phyloP scores from a whole-genome alignment of 1,140 invertebrate genomes.

The Drosophila bifasciata region DNA sequence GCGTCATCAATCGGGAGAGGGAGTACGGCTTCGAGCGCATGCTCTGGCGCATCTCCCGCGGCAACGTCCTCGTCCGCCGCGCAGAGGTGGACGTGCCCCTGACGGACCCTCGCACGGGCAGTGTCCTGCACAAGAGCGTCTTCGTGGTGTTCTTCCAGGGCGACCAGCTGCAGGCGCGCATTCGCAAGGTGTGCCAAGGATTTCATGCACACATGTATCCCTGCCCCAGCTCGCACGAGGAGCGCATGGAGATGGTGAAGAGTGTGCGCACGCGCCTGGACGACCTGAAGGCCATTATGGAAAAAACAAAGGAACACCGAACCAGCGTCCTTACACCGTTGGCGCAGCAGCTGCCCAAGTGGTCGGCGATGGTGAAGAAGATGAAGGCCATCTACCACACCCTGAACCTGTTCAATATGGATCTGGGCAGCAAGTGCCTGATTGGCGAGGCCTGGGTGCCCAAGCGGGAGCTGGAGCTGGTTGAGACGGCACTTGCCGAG shows the following conservation, averaged over 20 bases:
- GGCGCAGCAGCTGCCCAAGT: slow-evolving; percentile 95
- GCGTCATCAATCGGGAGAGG: slow-evolving; percentile 93
- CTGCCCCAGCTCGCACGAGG: slow-evolving; percentile 95
- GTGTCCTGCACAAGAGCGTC: slow-evolving; percentile 96
- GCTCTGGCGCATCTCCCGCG: slow-evolving; percentile 97
- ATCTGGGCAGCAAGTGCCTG: slow-evolving; percentile 95
- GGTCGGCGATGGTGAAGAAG: slow-evolving; percentile 95
- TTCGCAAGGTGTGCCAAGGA: slow-evolving; percentile 98
- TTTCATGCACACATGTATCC: slow-evolving; percentile 99
- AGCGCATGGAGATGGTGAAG: slow-evolving; percentile 96
- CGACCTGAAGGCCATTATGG: slow-evolving; percentile 96
- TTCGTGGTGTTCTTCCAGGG: slow-evolving; percentile 99
- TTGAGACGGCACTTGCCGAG: slow-evolving; percentile 94
- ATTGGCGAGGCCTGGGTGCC: slow-evolving; percentile 99
- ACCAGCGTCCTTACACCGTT: slow-evolving; percentile 95
- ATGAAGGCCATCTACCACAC: slow-evolving; percentile 96
- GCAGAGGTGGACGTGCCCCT: slow-evolving; percentile 92
- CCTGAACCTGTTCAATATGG: slow-evolving; percentile 94
- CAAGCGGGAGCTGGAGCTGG: slow-evolving; percentile 91
- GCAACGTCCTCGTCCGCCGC: slow-evolving; percentile 94
- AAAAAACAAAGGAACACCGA: slow-evolving; percentile 97
- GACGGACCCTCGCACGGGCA: slow-evolving; percentile 93
- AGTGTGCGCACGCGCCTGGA: slow-evolving; percentile 96
- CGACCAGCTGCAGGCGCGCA: slow-evolving; percentile 96
- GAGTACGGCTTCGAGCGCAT: slow-evolving; percentile 97